These are phyloP conservation scores for Spicauda simplicius DNA, from an alignment of 2,888 invertebrate species.

Conservation along the genomic window DNA sequence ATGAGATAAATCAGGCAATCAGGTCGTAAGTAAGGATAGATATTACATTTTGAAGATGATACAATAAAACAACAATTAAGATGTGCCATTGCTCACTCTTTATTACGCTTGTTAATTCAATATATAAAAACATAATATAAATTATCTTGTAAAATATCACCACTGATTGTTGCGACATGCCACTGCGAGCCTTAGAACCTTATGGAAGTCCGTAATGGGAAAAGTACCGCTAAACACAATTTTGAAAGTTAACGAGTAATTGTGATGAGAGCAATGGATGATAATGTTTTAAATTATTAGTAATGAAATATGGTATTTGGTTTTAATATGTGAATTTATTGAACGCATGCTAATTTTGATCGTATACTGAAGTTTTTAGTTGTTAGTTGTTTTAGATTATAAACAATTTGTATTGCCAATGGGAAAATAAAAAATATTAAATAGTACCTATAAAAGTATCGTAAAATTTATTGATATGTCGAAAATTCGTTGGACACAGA, in stretches of 20 bases:
- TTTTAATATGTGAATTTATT: too few species aligned
- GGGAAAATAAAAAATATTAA: neutral
- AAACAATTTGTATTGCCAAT: too few species aligned
- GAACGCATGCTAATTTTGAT: too few species aligned
- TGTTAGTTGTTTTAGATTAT: too few species aligned
- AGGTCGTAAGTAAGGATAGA: too few species aligned
- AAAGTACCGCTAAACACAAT: conserved; percentile 1
- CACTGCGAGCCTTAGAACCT: conserved; percentile 51
- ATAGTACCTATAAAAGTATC: conserved; percentile 8
- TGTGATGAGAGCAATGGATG: too few species aligned
- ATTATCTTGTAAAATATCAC: conserved; percentile 81
- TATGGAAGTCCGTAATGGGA: neutral
- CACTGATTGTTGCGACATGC: conserved; percentile 63
- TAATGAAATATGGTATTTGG: too few species aligned
- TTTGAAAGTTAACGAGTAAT: neutral
- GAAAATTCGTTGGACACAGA: conserved; percentile 26
- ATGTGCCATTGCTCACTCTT: conserved; percentile 84
- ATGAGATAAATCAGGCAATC: too few species aligned
- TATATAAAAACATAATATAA: conserved; percentile 82
- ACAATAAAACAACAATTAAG: conserved; percentile 71
- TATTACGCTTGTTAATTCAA: conserved; percentile 83
- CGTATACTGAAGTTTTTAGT: too few species aligned
- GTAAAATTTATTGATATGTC: conserved; percentile 33
- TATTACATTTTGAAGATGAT: neutral
- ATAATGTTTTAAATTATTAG: too few species aligned